Base-by-base conservation (phyloP, 2,888 invertebrate species). In the Calliscelio sp. region DNA sequence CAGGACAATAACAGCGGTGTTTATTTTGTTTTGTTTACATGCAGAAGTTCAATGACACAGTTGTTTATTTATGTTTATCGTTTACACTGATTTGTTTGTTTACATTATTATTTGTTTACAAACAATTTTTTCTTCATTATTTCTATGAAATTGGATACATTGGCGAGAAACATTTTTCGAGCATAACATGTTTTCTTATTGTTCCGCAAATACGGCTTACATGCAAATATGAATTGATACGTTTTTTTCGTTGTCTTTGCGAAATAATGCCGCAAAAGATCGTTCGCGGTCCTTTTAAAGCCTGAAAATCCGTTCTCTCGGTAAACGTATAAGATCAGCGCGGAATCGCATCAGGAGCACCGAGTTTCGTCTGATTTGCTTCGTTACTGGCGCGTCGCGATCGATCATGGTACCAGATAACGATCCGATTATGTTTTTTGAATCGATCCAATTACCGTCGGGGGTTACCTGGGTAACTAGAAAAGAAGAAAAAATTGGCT, bases 381-480 rank as follows among this genome's bases (percentile, higher is more conserved):
- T 89, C 89, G 89, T 89, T 90, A 86, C 71, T 86, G 75, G 89
- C 84, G 85, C 86, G 89, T 88, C 88, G 86, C 88, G 32, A 84
- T 89, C 86, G 88, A 86, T 87, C 86, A 77, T 85, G 87, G 70
- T 49, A 59, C 68, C 89, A 89, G 88, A 88, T 90, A 91, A 90
- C 90, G 91, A 91, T 90, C 89, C 88, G 91, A 90, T 90, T 91
- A 90, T 89, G 87, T 88, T 90, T 88, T 87, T 86, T 85, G 89
- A 89, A 89, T 89, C 89, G 89, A 85, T 88, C 89, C 91, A 91
- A 90, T 91, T 91, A 91, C 86, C 88, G 70, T 38, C 22, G 20
- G 38, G n/a, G 38, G 22, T 38, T 22, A 35, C 20, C 18, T 35
- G 35, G 3, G 2, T 16, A 24, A 14, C n/a, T n/a, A n/a, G n/a